These are phyloP conservation scores for Eupeodes luniger DNA, from an alignment of 2,888 invertebrate species.

Conservation along the genomic window DNA sequence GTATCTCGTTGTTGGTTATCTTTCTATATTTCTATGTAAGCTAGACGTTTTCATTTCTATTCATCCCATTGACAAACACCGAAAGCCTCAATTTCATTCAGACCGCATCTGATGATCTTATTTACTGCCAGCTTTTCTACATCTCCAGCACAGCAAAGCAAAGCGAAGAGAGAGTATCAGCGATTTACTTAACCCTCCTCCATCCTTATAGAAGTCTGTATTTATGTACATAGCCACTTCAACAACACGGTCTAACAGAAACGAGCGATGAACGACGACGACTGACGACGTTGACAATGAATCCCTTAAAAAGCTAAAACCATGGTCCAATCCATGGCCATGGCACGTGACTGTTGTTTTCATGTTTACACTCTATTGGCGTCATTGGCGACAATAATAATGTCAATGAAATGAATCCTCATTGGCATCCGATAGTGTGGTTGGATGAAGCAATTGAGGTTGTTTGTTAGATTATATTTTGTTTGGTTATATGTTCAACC, in stretches of 20 bases:
- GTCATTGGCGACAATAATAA: conserved; percentile 66
- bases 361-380: conserved; percentile 65
- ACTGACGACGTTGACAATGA: not conserved
- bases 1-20: not conserved
- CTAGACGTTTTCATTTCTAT: conserved; percentile 1
- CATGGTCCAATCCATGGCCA: conserved; percentile 43
- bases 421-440: conserved; percentile 62
- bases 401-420: conserved; percentile 62
- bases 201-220: not conserved
- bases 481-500: conserved; percentile 8
- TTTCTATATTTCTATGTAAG: not conserved
- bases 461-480: conserved; percentile 60
- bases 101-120: conserved; percentile 56
- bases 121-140: conserved; percentile 34
- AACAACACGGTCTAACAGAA: not conserved
- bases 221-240: not conserved
- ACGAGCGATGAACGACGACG: not conserved
- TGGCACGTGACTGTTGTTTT: conserved; percentile 68
- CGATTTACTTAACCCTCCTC: not conserved
- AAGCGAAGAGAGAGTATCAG: not conserved
- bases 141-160: not conserved
- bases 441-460: conserved; percentile 61
- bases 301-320: conserved; percentile 17
- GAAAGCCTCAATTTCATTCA: conserved; percentile 50
- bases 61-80: conserved; percentile 12